A percentile compares a stretch with the other conserved stretches of the same genome.
These are phyloP conservation scores for Australoheros scitulus DNA, from an alignment of 2,113 vertebrate genomes.

Conservation along the genomic window DNA sequence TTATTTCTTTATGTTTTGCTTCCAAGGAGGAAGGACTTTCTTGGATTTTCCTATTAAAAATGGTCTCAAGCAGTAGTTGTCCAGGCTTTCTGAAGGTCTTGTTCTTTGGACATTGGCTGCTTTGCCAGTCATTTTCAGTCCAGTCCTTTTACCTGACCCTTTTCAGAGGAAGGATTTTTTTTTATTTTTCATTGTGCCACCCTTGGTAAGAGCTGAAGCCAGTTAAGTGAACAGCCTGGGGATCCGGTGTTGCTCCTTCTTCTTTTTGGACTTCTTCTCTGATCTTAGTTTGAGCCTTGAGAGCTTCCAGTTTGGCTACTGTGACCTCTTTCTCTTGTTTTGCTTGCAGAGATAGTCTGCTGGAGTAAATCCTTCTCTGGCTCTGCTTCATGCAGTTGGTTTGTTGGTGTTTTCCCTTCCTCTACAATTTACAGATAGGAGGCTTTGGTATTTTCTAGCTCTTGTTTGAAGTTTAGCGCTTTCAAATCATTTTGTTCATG, in stretches of 20 bases:
- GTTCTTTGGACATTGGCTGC: no score
- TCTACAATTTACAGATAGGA: no score
- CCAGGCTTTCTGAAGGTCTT: no score
- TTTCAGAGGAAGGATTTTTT: no score
- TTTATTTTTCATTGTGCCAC: no score
- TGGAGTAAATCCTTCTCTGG: background rate
- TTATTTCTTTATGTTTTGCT: no score
- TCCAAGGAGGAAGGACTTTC: no score
- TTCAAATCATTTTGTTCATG: background rate
- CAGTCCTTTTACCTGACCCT: no score
- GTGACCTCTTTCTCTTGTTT: background rate
- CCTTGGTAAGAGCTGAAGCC: background rate
- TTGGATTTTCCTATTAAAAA: no score
- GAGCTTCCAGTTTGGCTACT: background rate
- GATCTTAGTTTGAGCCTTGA: background rate
- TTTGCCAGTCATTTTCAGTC: no score
- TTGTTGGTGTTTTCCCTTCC: background rate
- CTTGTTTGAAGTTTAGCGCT: background rate
- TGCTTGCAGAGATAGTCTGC: background rate
- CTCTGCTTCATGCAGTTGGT: background rate
- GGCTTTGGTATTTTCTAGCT: background rate
- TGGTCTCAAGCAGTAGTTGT: no score
- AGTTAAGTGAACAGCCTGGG: background rate
- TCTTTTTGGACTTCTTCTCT: fast-evolving
- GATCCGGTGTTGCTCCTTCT: background rate